Evolutionary conservation across 1,140 invertebrate species (phyloP).

Genomic region (Aporrectodea caliginosa): DNA sequence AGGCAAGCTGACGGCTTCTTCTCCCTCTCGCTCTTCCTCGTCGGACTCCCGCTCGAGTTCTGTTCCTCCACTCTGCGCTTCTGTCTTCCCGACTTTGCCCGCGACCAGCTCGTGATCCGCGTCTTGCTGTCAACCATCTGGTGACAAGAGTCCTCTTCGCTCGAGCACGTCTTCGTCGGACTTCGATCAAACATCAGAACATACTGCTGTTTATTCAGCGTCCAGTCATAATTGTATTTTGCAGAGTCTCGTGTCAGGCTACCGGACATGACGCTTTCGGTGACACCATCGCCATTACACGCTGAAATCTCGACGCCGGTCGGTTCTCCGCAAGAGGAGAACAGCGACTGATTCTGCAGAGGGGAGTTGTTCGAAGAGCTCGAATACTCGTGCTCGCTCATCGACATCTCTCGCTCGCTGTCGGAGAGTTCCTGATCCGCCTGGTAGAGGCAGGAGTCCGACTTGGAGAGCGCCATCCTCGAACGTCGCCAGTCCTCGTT

Average conservation of each 20-base stretch:
- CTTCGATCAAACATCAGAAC: constrained; percentile 26
- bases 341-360: constrained; percentile 41
- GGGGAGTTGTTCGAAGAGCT: constrained; percentile 43
- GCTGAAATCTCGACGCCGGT: neutral
- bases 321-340: constrained; percentile 36
- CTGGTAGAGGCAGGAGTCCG: constrained; percentile 29
- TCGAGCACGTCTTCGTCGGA: constrained; percentile 15
- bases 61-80: neutral
- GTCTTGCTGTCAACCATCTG: constrained; percentile 1
- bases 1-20: neutral
- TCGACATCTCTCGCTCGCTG: constrained; percentile 45
- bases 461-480: constrained; percentile 26
- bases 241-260: neutral
- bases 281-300: constrained; percentile 27
- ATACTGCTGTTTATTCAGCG: constrained; percentile 28
- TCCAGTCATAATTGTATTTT: neutral
- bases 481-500: neutral
- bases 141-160: constrained; percentile 13
- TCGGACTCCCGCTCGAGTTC: neutral
- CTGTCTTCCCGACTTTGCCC: neutral
- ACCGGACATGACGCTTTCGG: neutral
- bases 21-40: neutral
- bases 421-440: constrained; percentile 49
- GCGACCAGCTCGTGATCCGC: neutral
- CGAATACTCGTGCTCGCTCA: constrained; percentile 46